Evolutionary conservation across 2,888 invertebrate genomes (phyloP).

Genomic region (Cetonia aurata): DNA sequence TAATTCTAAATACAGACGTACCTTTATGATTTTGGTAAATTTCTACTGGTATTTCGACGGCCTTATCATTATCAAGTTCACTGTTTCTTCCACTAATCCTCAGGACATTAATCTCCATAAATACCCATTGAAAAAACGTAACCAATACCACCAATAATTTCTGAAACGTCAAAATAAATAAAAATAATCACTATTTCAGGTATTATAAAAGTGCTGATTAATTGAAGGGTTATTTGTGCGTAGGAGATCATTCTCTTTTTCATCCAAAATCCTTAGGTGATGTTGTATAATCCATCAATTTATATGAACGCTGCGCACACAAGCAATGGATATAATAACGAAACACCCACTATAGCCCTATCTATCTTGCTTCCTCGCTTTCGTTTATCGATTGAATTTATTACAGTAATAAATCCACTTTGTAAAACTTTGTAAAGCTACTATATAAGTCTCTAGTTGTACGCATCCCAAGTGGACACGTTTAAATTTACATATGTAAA

Average conservation of each 20-base stretch:
- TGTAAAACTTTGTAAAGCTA: constrained; percentile 27
- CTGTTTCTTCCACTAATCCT: constrained; percentile 16
- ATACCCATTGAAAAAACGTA: background rate
- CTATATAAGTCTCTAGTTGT: constrained; percentile 25
- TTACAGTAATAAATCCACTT: constrained; percentile 29
- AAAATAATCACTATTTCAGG: background rate
- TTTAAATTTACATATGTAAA: constrained; percentile 38
- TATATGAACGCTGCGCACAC: too few species aligned
- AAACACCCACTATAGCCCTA: background rate
- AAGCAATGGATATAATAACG: background rate
- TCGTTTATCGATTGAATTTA: constrained; percentile 35
- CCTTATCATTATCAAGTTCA: background rate
- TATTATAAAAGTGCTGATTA: too few species aligned
- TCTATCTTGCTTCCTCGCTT: background rate
- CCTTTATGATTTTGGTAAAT: constrained; percentile 8
- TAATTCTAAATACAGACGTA: too few species aligned
- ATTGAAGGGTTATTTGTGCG: too few species aligned
- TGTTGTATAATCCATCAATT: too few species aligned
- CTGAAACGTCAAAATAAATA: constrained; percentile 16
- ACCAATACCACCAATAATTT: background rate
- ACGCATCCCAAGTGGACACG: constrained; percentile 21
- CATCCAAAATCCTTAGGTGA: too few species aligned
- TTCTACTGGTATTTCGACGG: constrained; percentile 12
- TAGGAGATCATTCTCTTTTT: too few species aligned
- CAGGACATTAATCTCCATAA: constrained; percentile 8